A percentile compares a stretch with the other conserved stretches of the same genome.
These are phyloP conservation scores for Gymnocheta viridis DNA, from an alignment of 2,888 invertebrate species.

Conservation along the genomic window DNA sequence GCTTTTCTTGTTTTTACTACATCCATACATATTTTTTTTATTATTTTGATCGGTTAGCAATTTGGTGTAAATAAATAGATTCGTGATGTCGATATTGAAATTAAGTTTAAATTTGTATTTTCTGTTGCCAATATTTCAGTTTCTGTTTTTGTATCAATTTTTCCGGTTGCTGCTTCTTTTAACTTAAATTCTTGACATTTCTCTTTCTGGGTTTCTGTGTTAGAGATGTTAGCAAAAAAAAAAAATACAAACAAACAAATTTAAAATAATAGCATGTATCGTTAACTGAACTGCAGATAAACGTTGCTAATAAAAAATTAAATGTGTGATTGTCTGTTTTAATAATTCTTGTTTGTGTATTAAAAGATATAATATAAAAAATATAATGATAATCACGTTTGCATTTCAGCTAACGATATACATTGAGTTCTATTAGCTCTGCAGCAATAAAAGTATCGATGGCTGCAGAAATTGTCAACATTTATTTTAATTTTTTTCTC, in stretches of 20 bases:
- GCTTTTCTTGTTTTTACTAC: not conserved
- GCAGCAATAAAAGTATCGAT: not conserved
- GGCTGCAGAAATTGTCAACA: not conserved
- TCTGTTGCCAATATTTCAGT: slow-evolving; percentile 25
- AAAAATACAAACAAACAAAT: not conserved
- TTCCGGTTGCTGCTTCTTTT: slow-evolving; percentile 27
- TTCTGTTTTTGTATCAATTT: not conserved
- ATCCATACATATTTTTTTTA: too few relatives aligned
- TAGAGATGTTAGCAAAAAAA: slow-evolving; percentile 29
- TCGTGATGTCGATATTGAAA: slow-evolving; percentile 39
- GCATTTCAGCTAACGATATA: too few relatives aligned
- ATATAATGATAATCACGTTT: too few relatives aligned
- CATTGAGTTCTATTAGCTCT: not conserved
- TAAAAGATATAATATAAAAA: too few relatives aligned
- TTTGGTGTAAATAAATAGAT: slow-evolving; percentile 37
- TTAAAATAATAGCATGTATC: too few relatives aligned
- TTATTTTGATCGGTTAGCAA: not conserved
- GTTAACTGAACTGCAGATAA: too few relatives aligned
- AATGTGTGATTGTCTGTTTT: too few relatives aligned
- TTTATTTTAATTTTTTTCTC: not conserved
- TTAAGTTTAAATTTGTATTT: slow-evolving; percentile 29
- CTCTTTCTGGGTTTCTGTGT: slow-evolving; percentile 60
- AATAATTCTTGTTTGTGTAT: too few relatives aligned
- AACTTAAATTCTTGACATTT: slow-evolving; percentile 53
- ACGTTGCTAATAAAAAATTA: too few relatives aligned